Percentiles rank a stretch among this genome's conserved stretches.
Evolutionary conservation across 2,797 vertebrate species (phyloP).

Genomic region (Somateria mollissima): DNA sequence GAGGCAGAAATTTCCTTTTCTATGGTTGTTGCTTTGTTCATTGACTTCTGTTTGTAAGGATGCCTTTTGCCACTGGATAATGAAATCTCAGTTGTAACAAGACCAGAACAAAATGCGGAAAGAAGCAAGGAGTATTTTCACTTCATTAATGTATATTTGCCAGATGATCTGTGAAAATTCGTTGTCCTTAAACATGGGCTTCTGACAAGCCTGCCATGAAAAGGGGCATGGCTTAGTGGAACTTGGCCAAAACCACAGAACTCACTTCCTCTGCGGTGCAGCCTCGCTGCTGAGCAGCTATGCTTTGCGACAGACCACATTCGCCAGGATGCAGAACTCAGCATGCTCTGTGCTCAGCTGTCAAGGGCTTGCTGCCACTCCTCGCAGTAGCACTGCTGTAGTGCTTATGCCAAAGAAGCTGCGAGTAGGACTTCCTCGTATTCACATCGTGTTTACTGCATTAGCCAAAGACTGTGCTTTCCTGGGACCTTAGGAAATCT

Average conservation of each 20-base stretch:
- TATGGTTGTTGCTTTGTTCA: neutral
- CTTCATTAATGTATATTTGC: neutral
- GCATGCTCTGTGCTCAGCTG: neutral
- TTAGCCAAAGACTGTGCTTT: neutral
- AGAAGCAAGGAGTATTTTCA: neutral
- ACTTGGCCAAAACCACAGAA: neutral
- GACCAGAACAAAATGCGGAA: neutral
- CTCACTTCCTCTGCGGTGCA: neutral
- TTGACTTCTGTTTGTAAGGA: neutral
- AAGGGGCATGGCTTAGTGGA: neutral
- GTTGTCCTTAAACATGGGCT: neutral
- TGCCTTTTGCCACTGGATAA: neutral
- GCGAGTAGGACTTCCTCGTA: neutral
- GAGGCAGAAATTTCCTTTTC: neutral
- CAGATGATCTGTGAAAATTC: neutral
- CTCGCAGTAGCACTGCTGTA: neutral
- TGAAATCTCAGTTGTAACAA: neutral
- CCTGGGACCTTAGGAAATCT: neutral
- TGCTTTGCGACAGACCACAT: rapidly evolving
- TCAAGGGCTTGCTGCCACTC: neutral
- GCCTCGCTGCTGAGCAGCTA: neutral
- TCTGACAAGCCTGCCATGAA: neutral
- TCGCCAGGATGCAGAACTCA: neutral
- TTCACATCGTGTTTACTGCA: neutral
- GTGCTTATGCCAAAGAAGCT: neutral